Conservation (phyloP, 2,113 vertebrate species). For the Chloebia gouldiae region DNA sequence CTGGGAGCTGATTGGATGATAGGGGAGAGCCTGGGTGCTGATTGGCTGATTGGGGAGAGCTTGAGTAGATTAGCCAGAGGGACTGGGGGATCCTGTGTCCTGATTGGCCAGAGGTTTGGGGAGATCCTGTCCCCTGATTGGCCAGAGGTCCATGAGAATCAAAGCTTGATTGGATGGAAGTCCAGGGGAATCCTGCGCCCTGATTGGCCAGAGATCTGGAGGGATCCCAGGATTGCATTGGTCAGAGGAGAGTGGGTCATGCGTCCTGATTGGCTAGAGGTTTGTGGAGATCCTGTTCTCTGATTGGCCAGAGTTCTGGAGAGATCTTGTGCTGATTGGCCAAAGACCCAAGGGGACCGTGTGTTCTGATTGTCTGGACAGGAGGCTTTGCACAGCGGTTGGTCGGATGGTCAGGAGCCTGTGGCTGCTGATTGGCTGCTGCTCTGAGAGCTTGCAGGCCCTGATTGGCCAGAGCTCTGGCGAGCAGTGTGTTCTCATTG, state of each 20-base stretch:
- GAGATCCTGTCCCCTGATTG: background rate
- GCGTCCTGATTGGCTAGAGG: background rate
- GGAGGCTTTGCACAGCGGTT: fast-evolving
- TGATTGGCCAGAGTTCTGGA: too few relatives aligned
- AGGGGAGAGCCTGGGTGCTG: background rate
- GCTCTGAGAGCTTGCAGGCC: background rate
- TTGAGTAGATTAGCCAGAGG: background rate
- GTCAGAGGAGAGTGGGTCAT: background rate
- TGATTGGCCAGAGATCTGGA: background rate
- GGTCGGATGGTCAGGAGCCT: background rate
- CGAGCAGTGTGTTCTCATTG: background rate
- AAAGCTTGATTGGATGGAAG: background rate
- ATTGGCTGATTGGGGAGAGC: background rate
- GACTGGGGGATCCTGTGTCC: background rate
- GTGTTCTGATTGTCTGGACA: background rate
- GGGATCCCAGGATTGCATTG: background rate
- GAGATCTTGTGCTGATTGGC: too few relatives aligned
- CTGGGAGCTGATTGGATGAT: background rate
- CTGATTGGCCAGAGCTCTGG: background rate
- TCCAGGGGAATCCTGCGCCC: background rate
- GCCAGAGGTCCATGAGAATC: background rate
- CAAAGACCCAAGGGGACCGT: too few relatives aligned
- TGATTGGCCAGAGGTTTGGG: background rate
- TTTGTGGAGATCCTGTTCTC: background rate
- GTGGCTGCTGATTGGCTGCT: background rate